Conservation (phyloP, 2,888 invertebrate genomes). For the Drosophila ezoana region DNA sequence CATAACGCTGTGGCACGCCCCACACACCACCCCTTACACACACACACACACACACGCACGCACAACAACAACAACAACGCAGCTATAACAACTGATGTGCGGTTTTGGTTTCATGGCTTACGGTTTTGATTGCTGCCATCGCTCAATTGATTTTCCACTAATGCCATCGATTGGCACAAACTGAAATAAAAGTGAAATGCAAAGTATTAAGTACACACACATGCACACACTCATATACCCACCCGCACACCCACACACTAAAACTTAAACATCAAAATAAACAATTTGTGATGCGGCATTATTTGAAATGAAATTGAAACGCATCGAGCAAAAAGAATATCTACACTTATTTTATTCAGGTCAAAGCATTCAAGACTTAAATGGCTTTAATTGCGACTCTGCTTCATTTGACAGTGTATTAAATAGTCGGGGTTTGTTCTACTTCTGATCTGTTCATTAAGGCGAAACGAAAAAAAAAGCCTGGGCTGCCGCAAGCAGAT, state of each 20-base stretch:
- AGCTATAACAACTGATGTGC: constrained; percentile 60
- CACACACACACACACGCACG: constrained; percentile 11
- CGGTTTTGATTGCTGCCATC: constrained; percentile 79
- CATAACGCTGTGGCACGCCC: background rate
- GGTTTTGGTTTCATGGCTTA: constrained; percentile 79
- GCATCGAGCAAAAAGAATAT: constrained; percentile 30
- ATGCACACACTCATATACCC: constrained; percentile 13
- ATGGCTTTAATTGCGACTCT: constrained; percentile 65
- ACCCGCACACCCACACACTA: background rate
- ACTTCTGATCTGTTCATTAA: constrained; percentile 27
- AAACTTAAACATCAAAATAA: constrained; percentile 56
- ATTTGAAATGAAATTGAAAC: constrained; percentile 62
- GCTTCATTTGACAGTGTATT: constrained; percentile 58
- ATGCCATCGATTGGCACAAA: constrained; percentile 71
- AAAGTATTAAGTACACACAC: constrained; percentile 53
- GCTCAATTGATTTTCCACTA: constrained; percentile 80
- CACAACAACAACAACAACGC: constrained; percentile 8
- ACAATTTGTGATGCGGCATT: constrained; percentile 64
- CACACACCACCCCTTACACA: constrained; percentile 13
- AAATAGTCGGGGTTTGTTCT: constrained; percentile 19
- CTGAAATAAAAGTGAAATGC: constrained; percentile 71
- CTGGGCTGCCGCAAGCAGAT: constrained; percentile 30
- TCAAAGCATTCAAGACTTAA: constrained; percentile 55
- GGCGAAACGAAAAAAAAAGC: constrained; percentile 54
- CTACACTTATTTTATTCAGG: constrained; percentile 28